phyloP scores from a whole-genome alignment of 2,113 vertebrate genomes.

The Mustela nigripes region DNA sequence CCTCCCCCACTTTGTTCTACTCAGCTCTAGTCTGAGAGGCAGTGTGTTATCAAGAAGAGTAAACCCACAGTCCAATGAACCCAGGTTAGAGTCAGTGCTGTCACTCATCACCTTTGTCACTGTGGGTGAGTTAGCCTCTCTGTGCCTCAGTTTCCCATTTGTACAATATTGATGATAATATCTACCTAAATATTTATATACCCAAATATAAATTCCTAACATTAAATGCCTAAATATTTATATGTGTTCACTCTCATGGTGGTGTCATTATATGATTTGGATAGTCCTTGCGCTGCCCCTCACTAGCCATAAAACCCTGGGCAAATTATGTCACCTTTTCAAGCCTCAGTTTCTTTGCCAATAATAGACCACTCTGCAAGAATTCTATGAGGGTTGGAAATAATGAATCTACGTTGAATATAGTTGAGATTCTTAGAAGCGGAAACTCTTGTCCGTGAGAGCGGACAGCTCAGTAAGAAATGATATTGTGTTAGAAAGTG shows the following conservation, averaged over 20 bases:
- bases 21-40: background rate
- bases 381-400: background rate
- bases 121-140: background rate
- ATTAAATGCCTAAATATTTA: too few species aligned
- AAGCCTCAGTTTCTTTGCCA: background rate
- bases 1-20: background rate
- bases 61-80: background rate
- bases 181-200: too few species aligned
- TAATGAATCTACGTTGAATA: background rate
- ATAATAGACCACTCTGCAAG: background rate
- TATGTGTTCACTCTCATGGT: background rate
- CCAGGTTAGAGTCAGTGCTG: background rate
- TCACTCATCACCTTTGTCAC: background rate
- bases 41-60: background rate
- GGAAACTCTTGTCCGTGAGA: background rate
- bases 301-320: background rate
- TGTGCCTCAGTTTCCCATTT: background rate
- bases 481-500: background rate
- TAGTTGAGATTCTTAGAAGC: background rate
- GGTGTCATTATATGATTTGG: background rate
- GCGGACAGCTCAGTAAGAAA: background rate
- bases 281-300: background rate
- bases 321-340: background rate
- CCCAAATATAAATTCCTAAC: too few species aligned
- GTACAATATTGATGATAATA: background rate